Evolutionary conservation across 2,888 invertebrate genomes (phyloP).

Genomic region (Polydesmus complanatus): DNA sequence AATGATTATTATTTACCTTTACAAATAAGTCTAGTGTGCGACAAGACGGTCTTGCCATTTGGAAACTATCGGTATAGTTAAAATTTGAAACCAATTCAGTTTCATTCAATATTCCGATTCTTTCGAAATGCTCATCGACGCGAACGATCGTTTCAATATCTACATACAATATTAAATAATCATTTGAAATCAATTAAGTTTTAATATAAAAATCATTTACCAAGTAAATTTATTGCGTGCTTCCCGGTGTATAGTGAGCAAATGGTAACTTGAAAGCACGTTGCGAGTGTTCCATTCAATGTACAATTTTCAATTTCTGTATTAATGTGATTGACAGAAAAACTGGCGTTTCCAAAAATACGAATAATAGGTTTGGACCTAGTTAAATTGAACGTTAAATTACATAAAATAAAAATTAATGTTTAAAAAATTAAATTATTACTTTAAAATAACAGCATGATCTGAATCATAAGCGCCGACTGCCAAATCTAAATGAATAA

Average conservation of each 20-base stretch:
- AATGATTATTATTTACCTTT: neutral
- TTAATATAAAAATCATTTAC: conserved; percentile 2
- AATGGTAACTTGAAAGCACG: conserved; percentile 9
- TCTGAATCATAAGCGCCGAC: conserved; percentile 44
- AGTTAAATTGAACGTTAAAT: neutral
- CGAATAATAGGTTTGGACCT: conserved; percentile 11
- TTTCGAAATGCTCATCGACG: neutral
- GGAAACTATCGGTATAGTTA: neutral
- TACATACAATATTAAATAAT: no score
- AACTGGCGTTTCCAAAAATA: conserved; percentile 6
- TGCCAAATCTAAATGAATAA: conserved; percentile 21
- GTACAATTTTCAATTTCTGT: conserved; percentile 6
- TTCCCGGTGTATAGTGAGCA: conserved; percentile 2
- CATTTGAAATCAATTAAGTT: no score
- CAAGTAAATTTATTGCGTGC: conserved; percentile 2
- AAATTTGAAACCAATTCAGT: neutral
- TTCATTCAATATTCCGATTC: conserved; percentile 5
- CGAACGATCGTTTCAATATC: conserved; percentile 1
- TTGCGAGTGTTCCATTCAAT: conserved; percentile 4
- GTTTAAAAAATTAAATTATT: conserved; percentile 15
- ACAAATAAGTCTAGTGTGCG: neutral
- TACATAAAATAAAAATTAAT: neutral
- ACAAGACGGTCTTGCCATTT: neutral
- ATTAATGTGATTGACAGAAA: conserved; percentile 7
- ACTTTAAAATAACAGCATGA: conserved; percentile 41